Conservation (phyloP, 2,888 invertebrate species). For the Macrophya annulata region DNA sequence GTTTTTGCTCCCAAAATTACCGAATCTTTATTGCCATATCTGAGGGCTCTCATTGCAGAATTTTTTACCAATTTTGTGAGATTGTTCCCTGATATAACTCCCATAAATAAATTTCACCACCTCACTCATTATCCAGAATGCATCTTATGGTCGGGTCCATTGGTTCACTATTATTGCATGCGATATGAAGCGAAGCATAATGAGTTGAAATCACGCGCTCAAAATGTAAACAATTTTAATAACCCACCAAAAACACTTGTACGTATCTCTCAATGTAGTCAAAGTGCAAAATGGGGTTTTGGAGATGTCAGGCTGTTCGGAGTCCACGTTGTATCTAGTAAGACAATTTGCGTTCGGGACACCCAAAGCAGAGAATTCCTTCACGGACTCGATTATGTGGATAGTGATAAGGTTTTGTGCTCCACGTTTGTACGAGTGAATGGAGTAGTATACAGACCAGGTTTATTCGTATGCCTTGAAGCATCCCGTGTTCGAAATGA, state of each 20-base stretch:
- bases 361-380: neutral
- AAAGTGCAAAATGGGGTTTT: constrained; percentile 60
- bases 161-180: constrained; percentile 61
- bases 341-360: neutral
- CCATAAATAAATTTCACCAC: constrained; percentile 65
- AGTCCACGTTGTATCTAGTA: neutral
- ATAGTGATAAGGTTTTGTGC: constrained; percentile 50
- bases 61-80: constrained; percentile 55
- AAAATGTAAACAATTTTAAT: constrained; percentile 61
- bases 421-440: constrained; percentile 55
- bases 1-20: constrained; percentile 61
- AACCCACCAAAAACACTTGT: constrained; percentile 62
- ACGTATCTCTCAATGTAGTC: constrained; percentile 59
- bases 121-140: constrained; percentile 60
- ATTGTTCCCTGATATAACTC: constrained; percentile 61
- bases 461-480: constrained; percentile 59
- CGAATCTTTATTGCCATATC: constrained; percentile 56
- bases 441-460: constrained; percentile 58
- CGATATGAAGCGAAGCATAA: constrained; percentile 63
- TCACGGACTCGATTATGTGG: constrained; percentile 49
- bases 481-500: constrained; percentile 51
- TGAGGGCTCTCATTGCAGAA: constrained; percentile 58
- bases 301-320: constrained; percentile 57
- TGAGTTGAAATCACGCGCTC: constrained; percentile 59
- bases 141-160: constrained; percentile 61